These are phyloP conservation scores for Macquaria ambigua DNA, from an alignment of 2,113 vertebrate species.

Conservation along the genomic window DNA sequence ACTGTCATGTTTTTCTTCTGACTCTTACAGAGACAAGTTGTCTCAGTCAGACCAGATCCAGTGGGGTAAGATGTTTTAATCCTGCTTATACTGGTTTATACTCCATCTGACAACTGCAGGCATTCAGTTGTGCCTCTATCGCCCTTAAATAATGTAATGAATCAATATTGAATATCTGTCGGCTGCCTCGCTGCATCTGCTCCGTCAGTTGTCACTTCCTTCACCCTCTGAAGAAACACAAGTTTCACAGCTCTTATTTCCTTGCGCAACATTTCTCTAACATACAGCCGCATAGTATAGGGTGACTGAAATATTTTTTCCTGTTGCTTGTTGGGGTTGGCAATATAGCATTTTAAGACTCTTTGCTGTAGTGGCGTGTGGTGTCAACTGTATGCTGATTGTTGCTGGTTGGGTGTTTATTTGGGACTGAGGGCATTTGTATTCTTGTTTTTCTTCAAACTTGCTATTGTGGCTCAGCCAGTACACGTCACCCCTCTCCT, in stretches of 20 bases:
- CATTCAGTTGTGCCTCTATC: constrained; percentile 46
- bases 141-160: constrained; percentile 63
- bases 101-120: constrained; percentile 62
- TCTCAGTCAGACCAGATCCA: constrained; percentile 51
- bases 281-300: constrained; percentile 13
- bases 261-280: constrained; percentile 60
- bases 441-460: constrained; percentile 1
- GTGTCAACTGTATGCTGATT: neutral
- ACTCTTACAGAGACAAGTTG: constrained; percentile 21
- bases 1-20: neutral
- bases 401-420: neutral
- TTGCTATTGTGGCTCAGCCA: neutral
- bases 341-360: neutral
- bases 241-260: constrained; percentile 74
- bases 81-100: constrained; percentile 56
- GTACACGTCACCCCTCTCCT: neutral
- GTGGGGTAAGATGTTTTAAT: constrained; percentile 55
- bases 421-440: neutral
- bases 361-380: neutral
- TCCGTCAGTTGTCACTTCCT: constrained; percentile 78
- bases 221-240: constrained; percentile 60
- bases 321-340: neutral
- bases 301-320: constrained; percentile 22
- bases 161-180: constrained; percentile 76
- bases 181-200: constrained; percentile 68